phyloP scores from a whole-genome alignment of 2,797 vertebrate genomes.

The Adelosebastes latens region DNA sequence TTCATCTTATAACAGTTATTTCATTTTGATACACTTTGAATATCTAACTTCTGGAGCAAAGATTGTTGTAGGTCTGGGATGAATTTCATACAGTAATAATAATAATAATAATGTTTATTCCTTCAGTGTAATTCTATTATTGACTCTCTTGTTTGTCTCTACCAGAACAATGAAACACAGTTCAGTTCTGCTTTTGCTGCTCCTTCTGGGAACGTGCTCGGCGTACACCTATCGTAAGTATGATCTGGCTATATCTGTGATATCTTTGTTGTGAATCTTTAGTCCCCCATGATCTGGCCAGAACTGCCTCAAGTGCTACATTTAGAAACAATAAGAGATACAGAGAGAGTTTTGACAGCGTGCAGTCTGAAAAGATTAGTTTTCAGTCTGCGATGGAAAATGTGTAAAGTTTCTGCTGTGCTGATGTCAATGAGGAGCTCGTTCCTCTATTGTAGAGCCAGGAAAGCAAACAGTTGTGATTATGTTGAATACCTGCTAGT shows the following conservation, averaged over 20 bases:
- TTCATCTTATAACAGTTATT: not conserved
- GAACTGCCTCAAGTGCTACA: too few relatives aligned
- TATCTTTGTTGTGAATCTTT: not conserved
- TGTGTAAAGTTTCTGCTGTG: too few relatives aligned
- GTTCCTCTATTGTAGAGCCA: too few relatives aligned
- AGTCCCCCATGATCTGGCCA: too few relatives aligned
- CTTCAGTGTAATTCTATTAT: not conserved
- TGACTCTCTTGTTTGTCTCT: not conserved
- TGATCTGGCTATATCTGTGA: not conserved
- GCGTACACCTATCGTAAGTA: not conserved
- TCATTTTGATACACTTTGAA: not conserved
- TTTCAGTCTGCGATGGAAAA: too few relatives aligned
- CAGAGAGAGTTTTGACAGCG: too few relatives aligned
- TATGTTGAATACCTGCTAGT: too few relatives aligned
- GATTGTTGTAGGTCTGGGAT: not conserved
- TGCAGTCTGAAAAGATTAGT: too few relatives aligned
- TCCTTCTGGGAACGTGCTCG: not conserved
- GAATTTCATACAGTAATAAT: not conserved
- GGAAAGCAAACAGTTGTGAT: too few relatives aligned
- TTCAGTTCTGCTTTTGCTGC: not conserved
- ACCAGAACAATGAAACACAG: slow-evolving; percentile 31
- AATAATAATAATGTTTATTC: not conserved
- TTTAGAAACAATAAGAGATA: too few relatives aligned
- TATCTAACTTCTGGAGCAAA: not conserved
- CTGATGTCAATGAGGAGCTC: too few relatives aligned